Base-by-base conservation (phyloP, 2,113 vertebrate genomes). In the human (Homo sapiens) region DNA sequence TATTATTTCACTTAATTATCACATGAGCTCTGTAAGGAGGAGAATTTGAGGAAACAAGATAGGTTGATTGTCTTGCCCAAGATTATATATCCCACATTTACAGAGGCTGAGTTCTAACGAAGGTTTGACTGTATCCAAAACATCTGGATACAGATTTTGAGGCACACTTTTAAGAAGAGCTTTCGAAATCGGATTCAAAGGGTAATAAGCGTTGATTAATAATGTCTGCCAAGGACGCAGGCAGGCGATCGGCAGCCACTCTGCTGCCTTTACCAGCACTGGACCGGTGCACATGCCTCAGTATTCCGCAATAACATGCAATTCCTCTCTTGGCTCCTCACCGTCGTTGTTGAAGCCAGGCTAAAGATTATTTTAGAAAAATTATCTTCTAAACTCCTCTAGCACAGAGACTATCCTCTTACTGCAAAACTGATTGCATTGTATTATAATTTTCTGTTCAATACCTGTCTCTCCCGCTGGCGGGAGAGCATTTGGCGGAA, bases 291-390 rank as follows among this genome's bases (percentile, higher is more conserved):
- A 7, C 8, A n/a, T 4, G 50, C 6, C 14, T 43, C 48, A 6
- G 10, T n/a, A 10, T 22, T 14, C 38, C 25, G 18, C 13, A 70
- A 0, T 27, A 57, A 48, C 48, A 0, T 40, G 27, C 17, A 30
- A 6, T 14, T 64, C 57, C 9, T 25, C 38, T 20, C 48, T 57
- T 48, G 83, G 55, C 18, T 81, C 78, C 32, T 79, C 68, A 30
- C 23, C 38, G 6, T 23, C 0, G 0, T 14, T 23, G 13, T 50
- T 75, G 3, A 92, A 38, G 40, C 4, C 27, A 83, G 5, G 57
- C 7, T 35, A 1, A 16, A 57, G 50, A 45, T 78, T 38, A 40
- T n/a, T 68, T 73, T 50, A 22, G 14, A 32, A 22, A 52, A 50
- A 66, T 82, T 68, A 30, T 59, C 70, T 64, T 73, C 45, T 52